These are phyloP conservation scores for Athripsodes cinereus DNA, from an alignment of 2,888 invertebrate species.

Conservation along the genomic window DNA sequence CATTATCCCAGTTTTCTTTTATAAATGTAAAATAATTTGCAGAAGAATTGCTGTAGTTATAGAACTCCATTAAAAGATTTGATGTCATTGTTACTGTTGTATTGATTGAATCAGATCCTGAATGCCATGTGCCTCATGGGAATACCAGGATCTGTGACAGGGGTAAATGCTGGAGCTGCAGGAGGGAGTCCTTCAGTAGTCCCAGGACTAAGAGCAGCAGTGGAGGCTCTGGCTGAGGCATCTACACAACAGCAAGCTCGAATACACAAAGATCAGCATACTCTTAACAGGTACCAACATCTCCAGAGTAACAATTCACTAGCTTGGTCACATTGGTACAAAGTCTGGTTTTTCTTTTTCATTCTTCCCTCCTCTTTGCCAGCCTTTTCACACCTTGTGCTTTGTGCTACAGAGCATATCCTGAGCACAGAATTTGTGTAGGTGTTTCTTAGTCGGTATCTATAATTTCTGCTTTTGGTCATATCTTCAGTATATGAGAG, in stretches of 20 bases:
- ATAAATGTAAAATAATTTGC: too few relatives aligned
- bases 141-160: conserved; percentile 56
- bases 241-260: conserved; percentile 65
- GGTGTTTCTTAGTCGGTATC: too few relatives aligned
- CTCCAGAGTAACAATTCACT: too few relatives aligned
- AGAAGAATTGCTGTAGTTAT: too few relatives aligned
- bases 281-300: conserved; percentile 45
- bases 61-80: too few relatives aligned
- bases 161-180: conserved; percentile 48
- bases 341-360: background rate
- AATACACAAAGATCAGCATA: conserved; percentile 36
- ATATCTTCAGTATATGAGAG: too few relatives aligned
- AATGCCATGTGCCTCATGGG: conserved; percentile 80
- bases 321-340: too few relatives aligned
- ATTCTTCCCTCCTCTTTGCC: background rate
- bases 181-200: conserved; percentile 65
- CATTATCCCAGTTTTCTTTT: too few relatives aligned
- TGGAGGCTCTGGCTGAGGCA: conserved; percentile 77
- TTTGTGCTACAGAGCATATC: too few relatives aligned
- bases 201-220: conserved; percentile 79
- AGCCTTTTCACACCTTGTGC: background rate
- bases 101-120: conserved; percentile 53
- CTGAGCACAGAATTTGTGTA: too few relatives aligned
- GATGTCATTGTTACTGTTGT: too few relatives aligned
- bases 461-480: too few relatives aligned